Percentiles rank a stretch among this genome's conserved stretches.
Evolutionary conservation across 1,140 invertebrate genomes (phyloP).

Genomic region (Lasioglossum baleicum): DNA sequence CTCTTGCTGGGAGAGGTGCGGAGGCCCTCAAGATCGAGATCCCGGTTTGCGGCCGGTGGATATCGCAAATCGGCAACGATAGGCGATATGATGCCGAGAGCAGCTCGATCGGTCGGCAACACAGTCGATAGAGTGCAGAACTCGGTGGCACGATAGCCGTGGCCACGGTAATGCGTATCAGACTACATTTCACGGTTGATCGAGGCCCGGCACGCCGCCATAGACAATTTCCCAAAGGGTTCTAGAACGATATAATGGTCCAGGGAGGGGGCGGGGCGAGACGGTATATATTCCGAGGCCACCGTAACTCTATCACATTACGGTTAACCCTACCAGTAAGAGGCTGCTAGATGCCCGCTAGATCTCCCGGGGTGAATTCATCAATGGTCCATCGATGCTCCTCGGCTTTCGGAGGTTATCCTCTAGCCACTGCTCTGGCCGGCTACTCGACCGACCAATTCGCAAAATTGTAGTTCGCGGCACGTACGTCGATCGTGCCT

Average conservation of each 20-base stretch:
- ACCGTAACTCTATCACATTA: slow-evolving; percentile 65
- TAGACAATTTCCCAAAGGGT: slow-evolving; percentile 75
- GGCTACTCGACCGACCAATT: slow-evolving; percentile 52
- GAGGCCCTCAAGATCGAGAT: slow-evolving; percentile 1
- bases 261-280: slow-evolving; percentile 44
- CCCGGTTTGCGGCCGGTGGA: not conserved
- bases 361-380: slow-evolving; percentile 57
- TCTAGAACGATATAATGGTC: slow-evolving; percentile 70
- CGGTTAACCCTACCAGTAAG: slow-evolving; percentile 24
- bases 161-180: slow-evolving; percentile 67
- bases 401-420: slow-evolving; percentile 6
- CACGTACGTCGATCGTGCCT: slow-evolving; percentile 62
- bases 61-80: not conserved
- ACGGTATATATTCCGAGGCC: slow-evolving; percentile 47
- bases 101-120: not conserved
- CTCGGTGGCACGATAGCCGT: slow-evolving; percentile 23
- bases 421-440: not conserved
- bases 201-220: slow-evolving; percentile 60
- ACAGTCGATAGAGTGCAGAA: slow-evolving; percentile 14
- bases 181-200: slow-evolving; percentile 75
- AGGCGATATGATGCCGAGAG: no score
- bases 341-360: slow-evolving; percentile 7
- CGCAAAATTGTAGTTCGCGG: slow-evolving; percentile 58
- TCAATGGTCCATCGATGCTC: slow-evolving; percentile 46
- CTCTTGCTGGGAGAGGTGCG: not conserved